Evolutionary conservation across 2,113 vertebrate genomes (phyloP), one percentile per base, ranked within the genome.

Genomic region (Bujurquina vittata): DNA sequence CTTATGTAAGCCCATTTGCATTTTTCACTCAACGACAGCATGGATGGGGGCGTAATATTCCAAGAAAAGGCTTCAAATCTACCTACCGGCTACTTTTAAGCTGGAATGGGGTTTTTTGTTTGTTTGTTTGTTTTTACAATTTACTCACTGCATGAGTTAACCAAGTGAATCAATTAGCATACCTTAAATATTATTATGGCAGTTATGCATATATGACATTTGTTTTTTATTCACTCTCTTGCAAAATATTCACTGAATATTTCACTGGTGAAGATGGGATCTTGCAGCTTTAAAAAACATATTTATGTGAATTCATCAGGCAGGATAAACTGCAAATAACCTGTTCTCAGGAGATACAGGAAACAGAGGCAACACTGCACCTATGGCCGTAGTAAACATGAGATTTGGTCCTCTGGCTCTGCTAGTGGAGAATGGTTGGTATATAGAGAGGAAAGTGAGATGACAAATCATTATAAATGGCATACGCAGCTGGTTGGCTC

Each of bases 401-500:
- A 10, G 31, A 83, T 83, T 69, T n/a, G 18, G 17, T 15, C 18
- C 59, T 0, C 61, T 57, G 57, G 76, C 63, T 60, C 58, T 79
- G 67, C 65, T 85, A 49, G 31, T 0, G 2, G 69, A 26, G 17
- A 40, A 60, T 79, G 40, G 81, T 84, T 35, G 4, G 37, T 55
- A 35, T 31, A 80, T 72, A 58, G 43, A 62, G 76, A 85, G 49
- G 35, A 80, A 77, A 87, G 89, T 83, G 77, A 87, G 76, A 88
- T 81, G 72, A 92, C 89, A 61, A 59, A 56, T 29, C 37, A 84
- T 81, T 67, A 79, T 78, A 88, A 85, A 85, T 88, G 87, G 90
- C 86, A 88, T 72, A 58, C 65, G 43, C 86, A 85, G 81, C 49
- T 89, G 87, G 85, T 90, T 78, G 85, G 80, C 69, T 57, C 77